phyloP scores from a whole-genome alignment of 1,140 invertebrate species.

The Conopomorpha cramerella region DNA sequence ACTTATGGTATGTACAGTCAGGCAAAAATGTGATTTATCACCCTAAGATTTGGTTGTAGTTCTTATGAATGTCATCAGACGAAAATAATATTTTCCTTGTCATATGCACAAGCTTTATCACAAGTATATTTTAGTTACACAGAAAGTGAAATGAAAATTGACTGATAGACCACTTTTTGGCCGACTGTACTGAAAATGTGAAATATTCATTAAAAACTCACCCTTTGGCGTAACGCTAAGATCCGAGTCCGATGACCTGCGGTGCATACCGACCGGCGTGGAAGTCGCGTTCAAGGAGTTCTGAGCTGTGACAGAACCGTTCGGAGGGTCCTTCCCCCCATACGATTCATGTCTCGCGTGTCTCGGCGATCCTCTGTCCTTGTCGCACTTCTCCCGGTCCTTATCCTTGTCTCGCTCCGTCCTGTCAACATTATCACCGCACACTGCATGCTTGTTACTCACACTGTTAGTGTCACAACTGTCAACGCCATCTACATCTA shows the following conservation, averaged over 20 bases:
- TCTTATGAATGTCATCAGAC: no score
- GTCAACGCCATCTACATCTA: constrained; percentile 28
- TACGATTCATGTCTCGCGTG: constrained; percentile 46
- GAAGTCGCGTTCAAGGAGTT: constrained; percentile 57
- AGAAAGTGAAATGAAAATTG: no score
- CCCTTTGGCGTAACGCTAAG: constrained; percentile 91
- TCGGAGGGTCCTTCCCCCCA: constrained; percentile 21
- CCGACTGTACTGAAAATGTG: no score
- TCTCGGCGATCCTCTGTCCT: constrained; percentile 37
- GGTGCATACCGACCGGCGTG: constrained; percentile 65
- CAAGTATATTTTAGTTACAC: no score
- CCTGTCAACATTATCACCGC: constrained; percentile 36
- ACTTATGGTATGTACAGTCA: no score
- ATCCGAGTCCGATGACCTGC: constrained; percentile 91
- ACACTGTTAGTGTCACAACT: constrained; percentile 33
- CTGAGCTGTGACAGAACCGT: constrained; percentile 8
- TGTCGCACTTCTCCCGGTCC: constrained; percentile 29
- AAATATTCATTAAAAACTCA: constrained; percentile 31
- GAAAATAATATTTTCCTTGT: no score
- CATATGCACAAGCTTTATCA: no score
- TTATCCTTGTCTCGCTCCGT: constrained; percentile 28
- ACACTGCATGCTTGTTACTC: constrained; percentile 58
- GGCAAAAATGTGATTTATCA: no score
- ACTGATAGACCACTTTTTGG: no score
- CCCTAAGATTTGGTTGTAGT: no score